Conservation (phyloP, 2,797 vertebrate genomes). For the Sebastes ruberrimus region DNA sequence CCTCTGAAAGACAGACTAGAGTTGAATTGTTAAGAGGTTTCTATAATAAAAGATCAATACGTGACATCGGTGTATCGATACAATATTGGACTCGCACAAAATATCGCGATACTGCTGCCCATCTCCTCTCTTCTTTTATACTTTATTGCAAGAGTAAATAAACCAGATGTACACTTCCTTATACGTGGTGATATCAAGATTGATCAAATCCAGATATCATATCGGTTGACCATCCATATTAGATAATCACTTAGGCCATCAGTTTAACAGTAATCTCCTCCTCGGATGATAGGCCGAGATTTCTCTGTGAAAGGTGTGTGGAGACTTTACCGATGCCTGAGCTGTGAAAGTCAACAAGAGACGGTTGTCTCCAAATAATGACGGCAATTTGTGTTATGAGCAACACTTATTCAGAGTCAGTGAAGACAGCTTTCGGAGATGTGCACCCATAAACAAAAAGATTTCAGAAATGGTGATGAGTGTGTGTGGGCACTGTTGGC, state of each 20-base stretch:
- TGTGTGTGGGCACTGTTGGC: background rate
- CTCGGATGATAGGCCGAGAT: background rate
- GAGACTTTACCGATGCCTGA: background rate
- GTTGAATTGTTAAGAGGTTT: too few relatives aligned
- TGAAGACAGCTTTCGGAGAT: constrained; percentile 1
- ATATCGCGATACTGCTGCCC: background rate
- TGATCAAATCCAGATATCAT: background rate
- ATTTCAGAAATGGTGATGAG: background rate
- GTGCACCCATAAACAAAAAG: constrained; percentile 23
- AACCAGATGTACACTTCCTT: background rate
- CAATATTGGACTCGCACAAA: too few relatives aligned
- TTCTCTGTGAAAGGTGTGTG: background rate
- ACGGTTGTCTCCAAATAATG: constrained; percentile 43
- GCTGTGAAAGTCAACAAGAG: constrained; percentile 5
- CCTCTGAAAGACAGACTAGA: too few relatives aligned
- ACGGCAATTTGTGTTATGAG: constrained; percentile 37
- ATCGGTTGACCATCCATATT: background rate
- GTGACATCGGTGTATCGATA: too few relatives aligned
- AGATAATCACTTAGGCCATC: background rate
- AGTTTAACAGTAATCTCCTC: background rate
- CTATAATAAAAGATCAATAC: too few relatives aligned
- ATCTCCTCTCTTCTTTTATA: background rate
- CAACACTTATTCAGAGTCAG: constrained; percentile 29
- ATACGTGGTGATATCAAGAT: background rate
- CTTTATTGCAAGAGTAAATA: background rate